Percentiles rank a stretch among this genome's conserved stretches.
These are phyloP conservation scores for Melipona beecheii DNA, from an alignment of 2,888 invertebrate species.

Conservation along the genomic window DNA sequence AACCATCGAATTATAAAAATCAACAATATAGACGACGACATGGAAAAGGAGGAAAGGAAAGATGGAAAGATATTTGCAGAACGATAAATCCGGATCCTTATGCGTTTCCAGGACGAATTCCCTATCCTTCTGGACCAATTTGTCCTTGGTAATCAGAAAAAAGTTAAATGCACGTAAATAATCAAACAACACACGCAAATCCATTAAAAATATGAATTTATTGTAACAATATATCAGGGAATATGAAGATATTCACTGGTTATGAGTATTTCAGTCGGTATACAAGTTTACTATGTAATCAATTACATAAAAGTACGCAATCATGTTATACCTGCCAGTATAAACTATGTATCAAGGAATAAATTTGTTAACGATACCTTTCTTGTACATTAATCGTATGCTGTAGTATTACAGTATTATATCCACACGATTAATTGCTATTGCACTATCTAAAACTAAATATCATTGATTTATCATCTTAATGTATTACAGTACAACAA, in stretches of 20 bases:
- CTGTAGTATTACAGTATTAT: conserved; percentile 13
- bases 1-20: conserved; percentile 39
- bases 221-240: conserved; percentile 70
- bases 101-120: conserved; percentile 86
- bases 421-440: conserved; percentile 19
- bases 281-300: conserved; percentile 54
- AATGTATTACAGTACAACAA: conserved; percentile 49
- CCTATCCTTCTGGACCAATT: conserved; percentile 87
- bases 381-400: conserved; percentile 47
- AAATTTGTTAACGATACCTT: conserved; percentile 16
- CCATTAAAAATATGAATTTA: conserved; percentile 76
- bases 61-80: conserved; percentile 89
- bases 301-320: conserved; percentile 57
- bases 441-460: conserved; percentile 29
- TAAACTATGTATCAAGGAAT: conserved; percentile 51
- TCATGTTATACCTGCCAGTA: conserved; percentile 40
- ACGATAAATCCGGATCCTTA: conserved; percentile 87
- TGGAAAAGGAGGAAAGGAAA: conserved; percentile 84
- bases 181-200: neutral
- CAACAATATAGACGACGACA: conserved; percentile 61
- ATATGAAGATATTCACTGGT: conserved; percentile 60
- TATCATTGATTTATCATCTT: conserved; percentile 29
- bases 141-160: conserved; percentile 86
- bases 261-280: conserved; percentile 72
- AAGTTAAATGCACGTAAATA: neutral